Base-by-base conservation (phyloP, 1,140 invertebrate genomes). In the Anadara kagoshimensis region DNA sequence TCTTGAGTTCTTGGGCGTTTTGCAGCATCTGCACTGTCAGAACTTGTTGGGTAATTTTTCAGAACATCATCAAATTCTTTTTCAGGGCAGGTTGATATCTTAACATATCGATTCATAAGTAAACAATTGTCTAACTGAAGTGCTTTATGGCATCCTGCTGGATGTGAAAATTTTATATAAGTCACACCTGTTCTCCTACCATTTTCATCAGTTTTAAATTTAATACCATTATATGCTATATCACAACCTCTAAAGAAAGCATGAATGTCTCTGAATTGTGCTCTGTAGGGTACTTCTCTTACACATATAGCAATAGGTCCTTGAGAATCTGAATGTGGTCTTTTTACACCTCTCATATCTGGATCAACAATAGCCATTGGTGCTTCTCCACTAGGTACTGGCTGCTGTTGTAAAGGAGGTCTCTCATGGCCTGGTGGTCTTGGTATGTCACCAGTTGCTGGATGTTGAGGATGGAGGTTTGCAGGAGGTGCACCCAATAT, bases 161-260 rank as follows among this genome's bases (percentile, higher is more conserved):
- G 0, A 89, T 84, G 70, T 7, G 90, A 91, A 84, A 97, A 97
- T 78, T 93, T 92, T 1, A 97, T 92, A 82, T 93, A 96, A 12
- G 93, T 95, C 26, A 94, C 93, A 0, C 95, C 95, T 0, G 93
- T 94, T 12, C 94, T 91, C 36, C 93, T 92, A 0, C 96, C 95
- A 75, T 93, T 91, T 16, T 92, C 92, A 78, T 96, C 94, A 82
- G 94, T 95, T 11, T 95, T 93, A 77, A 97, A 91, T 87, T 97
- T 97, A 43, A 98, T 92, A 5, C 95, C 94, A 81, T 94, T 93
- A 73, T 94, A 94, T 12, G 93, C 92, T 49, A 97, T 95, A 80
- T 93, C 92, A 62, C 94, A 91, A 11, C 93, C 93, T 7, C 92
- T 91, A 84, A 98, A 97, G 73, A 96, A 94, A 63, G 93, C 92